phyloP scores from a whole-genome alignment of 2,888 invertebrate genomes.

The Caenorhabditis sp. region DNA sequence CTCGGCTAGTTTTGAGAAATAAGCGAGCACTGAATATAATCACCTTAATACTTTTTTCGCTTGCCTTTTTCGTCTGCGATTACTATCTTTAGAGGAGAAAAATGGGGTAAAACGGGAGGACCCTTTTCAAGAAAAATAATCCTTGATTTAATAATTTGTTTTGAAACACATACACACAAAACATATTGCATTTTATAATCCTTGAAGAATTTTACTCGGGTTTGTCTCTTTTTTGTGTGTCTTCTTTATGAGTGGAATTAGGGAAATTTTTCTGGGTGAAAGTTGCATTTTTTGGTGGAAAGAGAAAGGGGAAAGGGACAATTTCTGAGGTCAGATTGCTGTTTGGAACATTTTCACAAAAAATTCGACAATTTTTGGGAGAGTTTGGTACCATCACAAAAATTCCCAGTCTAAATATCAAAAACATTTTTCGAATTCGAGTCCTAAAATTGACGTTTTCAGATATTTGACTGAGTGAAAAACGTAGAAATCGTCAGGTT shows the following conservation, averaged over 20 bases:
- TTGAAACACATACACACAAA: conserved; percentile 2
- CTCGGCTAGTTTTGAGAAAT: conserved; percentile 1
- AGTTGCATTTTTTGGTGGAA: not conserved
- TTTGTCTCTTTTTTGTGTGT: not conserved
- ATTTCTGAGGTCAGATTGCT: too few species aligned
- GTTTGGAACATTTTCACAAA: too few species aligned
- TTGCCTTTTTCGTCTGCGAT: not conserved
- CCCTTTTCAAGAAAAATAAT: conserved; percentile 20
- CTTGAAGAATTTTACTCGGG: not conserved
- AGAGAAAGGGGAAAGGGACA: not conserved
- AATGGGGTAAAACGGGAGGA: not conserved
- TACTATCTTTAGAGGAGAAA: not conserved
- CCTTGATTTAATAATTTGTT: conserved; percentile 40
- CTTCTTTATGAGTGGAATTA: not conserved
- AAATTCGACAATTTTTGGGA: too few species aligned
- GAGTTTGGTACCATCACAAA: too few species aligned
- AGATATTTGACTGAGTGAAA: too few species aligned
- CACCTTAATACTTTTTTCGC: not conserved
- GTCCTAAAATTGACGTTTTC: too few species aligned
- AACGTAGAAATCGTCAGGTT: too few species aligned
- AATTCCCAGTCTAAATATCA: too few species aligned
- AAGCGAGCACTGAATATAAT: not conserved
- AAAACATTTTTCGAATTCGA: too few species aligned
- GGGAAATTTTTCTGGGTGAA: not conserved
- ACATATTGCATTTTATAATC: conserved; percentile 1